These are phyloP conservation scores for Acanthochromis polyacanthus DNA, from an alignment of 2,113 vertebrate genomes.

Conservation along the genomic window DNA sequence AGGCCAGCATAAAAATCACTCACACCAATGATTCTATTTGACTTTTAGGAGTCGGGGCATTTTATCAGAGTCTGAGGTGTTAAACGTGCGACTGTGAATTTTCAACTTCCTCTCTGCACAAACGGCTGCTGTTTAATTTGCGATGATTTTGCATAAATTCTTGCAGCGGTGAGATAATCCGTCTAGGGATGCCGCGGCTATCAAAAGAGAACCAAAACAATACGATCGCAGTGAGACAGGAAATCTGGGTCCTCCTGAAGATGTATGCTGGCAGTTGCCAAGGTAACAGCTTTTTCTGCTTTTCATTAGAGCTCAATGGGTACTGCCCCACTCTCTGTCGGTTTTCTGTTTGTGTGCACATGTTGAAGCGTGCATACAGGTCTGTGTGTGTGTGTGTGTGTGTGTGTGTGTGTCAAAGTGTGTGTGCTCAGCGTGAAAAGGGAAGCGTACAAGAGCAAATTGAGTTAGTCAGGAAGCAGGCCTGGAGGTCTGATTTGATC, in stretches of 20 bases:
- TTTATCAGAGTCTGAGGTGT: not conserved
- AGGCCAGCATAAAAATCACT: constrained; percentile 31
- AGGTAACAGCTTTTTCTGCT: constrained; percentile 77
- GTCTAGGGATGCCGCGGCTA: constrained; percentile 66
- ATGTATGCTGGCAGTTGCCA: constrained; percentile 79
- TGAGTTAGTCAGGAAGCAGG: constrained; percentile 81
- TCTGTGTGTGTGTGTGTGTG: constrained; percentile 24
- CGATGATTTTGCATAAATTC: constrained; percentile 68
- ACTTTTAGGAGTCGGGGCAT: constrained; percentile 15
- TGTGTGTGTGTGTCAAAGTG: constrained; percentile 22
- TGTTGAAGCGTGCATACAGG: constrained; percentile 22
- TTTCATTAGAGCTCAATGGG: constrained; percentile 79
- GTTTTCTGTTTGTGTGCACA: constrained; percentile 58
- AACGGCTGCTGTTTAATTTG: constrained; percentile 46
- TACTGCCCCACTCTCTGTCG: constrained; percentile 71
- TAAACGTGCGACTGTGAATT: constrained; percentile 28
- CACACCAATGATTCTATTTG: constrained; percentile 32
- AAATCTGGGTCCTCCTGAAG: constrained; percentile 80
- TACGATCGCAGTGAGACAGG: constrained; percentile 68
- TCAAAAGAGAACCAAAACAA: constrained; percentile 74
- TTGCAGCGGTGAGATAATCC: constrained; percentile 65
- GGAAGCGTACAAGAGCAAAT: constrained; percentile 77
- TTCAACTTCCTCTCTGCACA: constrained; percentile 27
- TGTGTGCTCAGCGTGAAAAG: constrained; percentile 67
- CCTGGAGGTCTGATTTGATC: constrained; percentile 78